Evolutionary conservation across 1,140 invertebrate species (phyloP).

Genomic region (Adelges cooleyi): DNA sequence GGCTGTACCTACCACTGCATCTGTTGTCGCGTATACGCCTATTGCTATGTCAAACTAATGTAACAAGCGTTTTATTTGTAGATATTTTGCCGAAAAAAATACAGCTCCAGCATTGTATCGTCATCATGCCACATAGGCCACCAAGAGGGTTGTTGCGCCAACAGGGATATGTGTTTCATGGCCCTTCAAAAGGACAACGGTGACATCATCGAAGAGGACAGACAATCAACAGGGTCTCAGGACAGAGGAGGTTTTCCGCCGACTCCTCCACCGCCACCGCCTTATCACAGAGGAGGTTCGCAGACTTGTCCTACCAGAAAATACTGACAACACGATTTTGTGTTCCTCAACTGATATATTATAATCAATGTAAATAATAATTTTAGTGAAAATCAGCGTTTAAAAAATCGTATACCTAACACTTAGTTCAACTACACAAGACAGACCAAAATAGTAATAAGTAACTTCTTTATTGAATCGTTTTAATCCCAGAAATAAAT

Average conservation of each 20-base stretch:
- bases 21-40: too few species aligned
- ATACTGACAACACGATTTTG: slow-evolving; percentile 1
- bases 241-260: slow-evolving; percentile 18
- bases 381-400: too few species aligned
- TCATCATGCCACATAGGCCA: slow-evolving; percentile 5
- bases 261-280: background rate
- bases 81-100: slow-evolving; percentile 22
- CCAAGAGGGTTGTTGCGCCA: slow-evolving; percentile 14
- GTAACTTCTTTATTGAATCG: too few species aligned
- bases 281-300: background rate
- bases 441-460: too few species aligned
- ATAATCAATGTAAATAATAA: too few species aligned
- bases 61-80: too few species aligned
- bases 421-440: too few species aligned
- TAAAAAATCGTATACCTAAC: too few species aligned
- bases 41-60: too few species aligned
- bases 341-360: too few species aligned
- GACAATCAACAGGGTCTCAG: background rate
- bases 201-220: slow-evolving; percentile 8
- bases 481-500: too few species aligned
- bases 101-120: background rate
- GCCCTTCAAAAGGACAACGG: slow-evolving; percentile 12
- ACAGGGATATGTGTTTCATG: slow-evolving; percentile 12
- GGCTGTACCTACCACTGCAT: too few species aligned
- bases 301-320: background rate